Conservation (phyloP, 1,140 invertebrate species). For the Drosophila erecta region DNA sequence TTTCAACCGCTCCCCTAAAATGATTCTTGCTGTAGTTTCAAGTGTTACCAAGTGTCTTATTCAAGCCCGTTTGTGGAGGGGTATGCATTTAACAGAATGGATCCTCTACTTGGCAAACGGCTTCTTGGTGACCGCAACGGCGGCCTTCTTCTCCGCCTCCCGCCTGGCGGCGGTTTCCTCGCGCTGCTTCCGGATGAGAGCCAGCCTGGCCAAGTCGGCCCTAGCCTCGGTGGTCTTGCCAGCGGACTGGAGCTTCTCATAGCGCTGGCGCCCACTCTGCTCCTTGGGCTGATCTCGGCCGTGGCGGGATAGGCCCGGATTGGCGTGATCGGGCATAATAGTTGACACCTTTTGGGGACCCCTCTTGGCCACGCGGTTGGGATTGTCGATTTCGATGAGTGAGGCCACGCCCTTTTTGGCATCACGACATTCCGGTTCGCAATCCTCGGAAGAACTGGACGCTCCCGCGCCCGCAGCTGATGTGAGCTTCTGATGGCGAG, state of each 20-base stretch:
- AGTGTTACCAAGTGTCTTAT: neutral
- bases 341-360: conserved; percentile 89
- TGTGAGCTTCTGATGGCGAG: conserved; percentile 37
- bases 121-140: conserved; percentile 41
- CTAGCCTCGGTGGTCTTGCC: conserved; percentile 98
- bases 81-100: neutral
- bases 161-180: conserved; percentile 96
- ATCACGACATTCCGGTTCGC: conserved; percentile 88
- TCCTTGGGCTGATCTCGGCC: conserved; percentile 96
- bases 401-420: conserved; percentile 93
- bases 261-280: conserved; percentile 93
- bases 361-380: conserved; percentile 95
- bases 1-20: too few relatives aligned
- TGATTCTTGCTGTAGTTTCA: too few relatives aligned
- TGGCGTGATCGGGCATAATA: conserved; percentile 78
- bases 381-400: conserved; percentile 97
- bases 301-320: conserved; percentile 91
- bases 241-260: conserved; percentile 95
- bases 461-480: conserved; percentile 1
- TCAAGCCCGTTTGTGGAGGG: too few relatives aligned
- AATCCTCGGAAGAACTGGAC: conserved; percentile 82
- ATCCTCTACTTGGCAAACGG: conserved; percentile 46
- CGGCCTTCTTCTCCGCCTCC: conserved; percentile 92
- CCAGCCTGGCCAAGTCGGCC: conserved; percentile 95
- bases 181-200: conserved; percentile 96